Base-by-base conservation (phyloP, 2,797 vertebrate genomes). In the Natrix natrix region DNA sequence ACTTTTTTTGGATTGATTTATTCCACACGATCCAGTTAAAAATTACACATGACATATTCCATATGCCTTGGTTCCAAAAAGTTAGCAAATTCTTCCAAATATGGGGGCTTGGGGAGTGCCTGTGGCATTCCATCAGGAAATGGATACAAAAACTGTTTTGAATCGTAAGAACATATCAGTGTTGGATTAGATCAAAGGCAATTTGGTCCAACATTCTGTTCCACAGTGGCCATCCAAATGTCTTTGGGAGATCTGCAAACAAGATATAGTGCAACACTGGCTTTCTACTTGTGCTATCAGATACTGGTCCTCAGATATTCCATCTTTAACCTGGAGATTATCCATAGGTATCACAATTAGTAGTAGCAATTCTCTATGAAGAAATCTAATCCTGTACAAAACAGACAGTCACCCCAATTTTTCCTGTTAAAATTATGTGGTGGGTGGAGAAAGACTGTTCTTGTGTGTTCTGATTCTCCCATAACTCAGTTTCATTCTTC, bases 1-100 rank as follows among this genome's bases (percentile, higher is more conserved):
- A 92, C 52, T 90, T 93, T 94, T 78, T 94, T 91, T 55, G 59
- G 95, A 94, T 91, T 94, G 11, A 95, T 96, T 96, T 94, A 92
- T 96, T 96, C 78, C 26, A 78, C 92, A 91, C 26, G 17, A 91
- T 91, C 91, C 61, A 92, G 54, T 92, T 95, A 94, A 95, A 95
- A 95, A 95, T 94, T 86, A 94, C 90, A 92, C 93, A 89, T 0
- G 1, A 91, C 83, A 59, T 94, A 93, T 55, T 95, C 91, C 24
- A 59, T 63, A 55, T 52, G 4, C 54, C 24, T 20, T 93, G 94
- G 43, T 92, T 95, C 92, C 92, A 95, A 94, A 94, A 94, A 92
- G 90, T 93, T 89, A 92, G 28, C n/a, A 93, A 91, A 92, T 92
- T 95, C 69, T n/a, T 96, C 95, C 93, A 93, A 94, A 93, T 91